Percentiles rank a stretch among this genome's conserved stretches.
phyloP scores from a whole-genome alignment of 2,797 vertebrate species.

The Karalla daura region DNA sequence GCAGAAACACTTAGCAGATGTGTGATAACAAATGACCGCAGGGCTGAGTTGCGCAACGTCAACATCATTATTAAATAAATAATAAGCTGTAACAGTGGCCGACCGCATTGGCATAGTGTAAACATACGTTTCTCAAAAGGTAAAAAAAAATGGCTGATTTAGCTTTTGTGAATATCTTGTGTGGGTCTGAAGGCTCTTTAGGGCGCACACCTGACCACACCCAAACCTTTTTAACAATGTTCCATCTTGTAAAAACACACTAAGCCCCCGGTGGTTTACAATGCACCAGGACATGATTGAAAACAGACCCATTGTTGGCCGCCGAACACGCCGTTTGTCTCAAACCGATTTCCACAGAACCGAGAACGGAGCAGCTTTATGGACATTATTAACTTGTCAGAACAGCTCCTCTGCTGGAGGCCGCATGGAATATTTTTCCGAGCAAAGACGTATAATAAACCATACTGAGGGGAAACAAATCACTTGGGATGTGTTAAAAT shows the following conservation, averaged over 20 bases:
- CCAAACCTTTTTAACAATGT: conserved; percentile 57
- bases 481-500: neutral
- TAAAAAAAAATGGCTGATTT: conserved; percentile 40
- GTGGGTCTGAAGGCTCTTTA: conserved; percentile 65
- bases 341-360: conserved; percentile 38
- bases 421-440: conserved; percentile 37
- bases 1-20: conserved; percentile 7
- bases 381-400: conserved; percentile 34
- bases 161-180: conserved; percentile 43
- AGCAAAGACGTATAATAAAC: conserved; percentile 29
- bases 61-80: neutral
- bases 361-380: conserved; percentile 44
- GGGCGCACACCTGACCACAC: conserved; percentile 71
- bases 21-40: neutral
- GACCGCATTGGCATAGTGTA: too few species aligned
- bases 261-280: conserved; percentile 66
- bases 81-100: conserved; percentile 18
- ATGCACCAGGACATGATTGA: conserved; percentile 64
- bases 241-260: conserved; percentile 63
- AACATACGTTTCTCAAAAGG: too few species aligned
- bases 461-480: neutral
- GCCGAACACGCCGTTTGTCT: conserved; percentile 50
- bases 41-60: neutral
- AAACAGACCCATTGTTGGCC: conserved; percentile 63
- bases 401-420: conserved; percentile 25